These are phyloP conservation scores for Antechinus stuartii DNA, from an alignment of 2,113 vertebrate genomes.

Conservation along the genomic window DNA sequence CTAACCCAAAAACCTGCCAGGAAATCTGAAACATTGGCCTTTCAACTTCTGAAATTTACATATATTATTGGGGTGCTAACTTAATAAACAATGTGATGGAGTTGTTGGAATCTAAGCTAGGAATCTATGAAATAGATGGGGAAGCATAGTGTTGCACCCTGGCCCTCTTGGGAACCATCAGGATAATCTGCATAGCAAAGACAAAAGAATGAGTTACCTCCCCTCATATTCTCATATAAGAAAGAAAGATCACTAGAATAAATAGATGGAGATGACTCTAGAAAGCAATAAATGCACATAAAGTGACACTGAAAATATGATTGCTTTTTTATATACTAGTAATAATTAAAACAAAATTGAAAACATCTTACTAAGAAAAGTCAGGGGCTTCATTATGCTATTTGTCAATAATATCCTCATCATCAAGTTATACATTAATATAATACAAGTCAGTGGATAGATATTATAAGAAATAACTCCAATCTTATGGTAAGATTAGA, in stretches of 20 bases:
- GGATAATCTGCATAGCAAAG: neutral
- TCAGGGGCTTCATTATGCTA: neutral
- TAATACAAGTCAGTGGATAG: neutral
- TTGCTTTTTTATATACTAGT: neutral
- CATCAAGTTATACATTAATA: neutral
- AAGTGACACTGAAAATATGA: neutral
- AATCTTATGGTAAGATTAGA: neutral
- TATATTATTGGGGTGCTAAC: neutral
- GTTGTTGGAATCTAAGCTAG: neutral
- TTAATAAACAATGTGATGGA: neutral
- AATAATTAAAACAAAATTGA: neutral
- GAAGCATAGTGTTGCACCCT: neutral
- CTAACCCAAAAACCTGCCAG: neutral
- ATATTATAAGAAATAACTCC: neutral
- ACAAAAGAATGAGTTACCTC: neutral
- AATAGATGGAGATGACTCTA: neutral
- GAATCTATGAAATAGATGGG: neutral
- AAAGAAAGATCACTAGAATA: neutral
- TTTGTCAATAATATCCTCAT: neutral
- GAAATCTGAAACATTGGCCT: neutral
- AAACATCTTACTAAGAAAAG: neutral
- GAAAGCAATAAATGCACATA: neutral
- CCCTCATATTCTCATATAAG: neutral
- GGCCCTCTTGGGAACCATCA: neutral
- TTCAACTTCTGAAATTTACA: neutral